A percentile compares a stretch with the other conserved stretches of the same genome.
phyloP scores from a whole-genome alignment of 2,888 invertebrate genomes.

The Copidosoma aretas region DNA sequence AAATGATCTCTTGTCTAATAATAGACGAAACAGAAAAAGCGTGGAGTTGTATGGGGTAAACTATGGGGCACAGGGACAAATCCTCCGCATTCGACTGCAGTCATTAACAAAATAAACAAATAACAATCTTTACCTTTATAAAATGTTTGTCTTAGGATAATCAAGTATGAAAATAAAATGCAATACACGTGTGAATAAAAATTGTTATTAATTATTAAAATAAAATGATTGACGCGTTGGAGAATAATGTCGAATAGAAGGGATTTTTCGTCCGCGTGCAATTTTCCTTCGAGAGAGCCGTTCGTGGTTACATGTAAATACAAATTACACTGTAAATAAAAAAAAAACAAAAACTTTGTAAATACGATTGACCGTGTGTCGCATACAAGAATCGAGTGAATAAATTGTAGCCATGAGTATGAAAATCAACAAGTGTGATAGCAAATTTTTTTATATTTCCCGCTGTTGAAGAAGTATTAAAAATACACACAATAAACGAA shows the following conservation, averaged over 20 bases:
- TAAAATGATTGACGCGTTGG: background rate
- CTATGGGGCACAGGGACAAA: too few species aligned
- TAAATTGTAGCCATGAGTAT: conserved; percentile 54
- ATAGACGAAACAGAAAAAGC: too few species aligned
- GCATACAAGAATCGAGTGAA: conserved; percentile 49
- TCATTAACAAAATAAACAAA: background rate
- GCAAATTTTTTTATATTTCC: conserved; percentile 31
- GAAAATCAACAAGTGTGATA: conserved; percentile 24
- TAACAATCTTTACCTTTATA: background rate
- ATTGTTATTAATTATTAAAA: background rate
- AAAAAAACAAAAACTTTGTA: conserved; percentile 47
- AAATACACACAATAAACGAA: conserved; percentile 6
- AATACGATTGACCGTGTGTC: conserved; percentile 57
- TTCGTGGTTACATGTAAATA: conserved; percentile 42
- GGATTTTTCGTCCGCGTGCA: conserved; percentile 26
- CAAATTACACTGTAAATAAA: conserved; percentile 50
- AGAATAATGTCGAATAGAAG: conserved; percentile 1
- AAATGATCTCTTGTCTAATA: too few species aligned
- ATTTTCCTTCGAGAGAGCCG: conserved; percentile 18
- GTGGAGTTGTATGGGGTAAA: too few species aligned
- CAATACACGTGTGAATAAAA: background rate
- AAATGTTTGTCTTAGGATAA: background rate
- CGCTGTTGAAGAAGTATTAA: conserved; percentile 26
- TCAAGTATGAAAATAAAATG: background rate
- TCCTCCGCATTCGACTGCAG: too few species aligned